Evolutionary conservation across 1,140 invertebrate species (phyloP), one percentile per base, ranked within the genome.

Genomic region (Scaptomyza graminum): DNA sequence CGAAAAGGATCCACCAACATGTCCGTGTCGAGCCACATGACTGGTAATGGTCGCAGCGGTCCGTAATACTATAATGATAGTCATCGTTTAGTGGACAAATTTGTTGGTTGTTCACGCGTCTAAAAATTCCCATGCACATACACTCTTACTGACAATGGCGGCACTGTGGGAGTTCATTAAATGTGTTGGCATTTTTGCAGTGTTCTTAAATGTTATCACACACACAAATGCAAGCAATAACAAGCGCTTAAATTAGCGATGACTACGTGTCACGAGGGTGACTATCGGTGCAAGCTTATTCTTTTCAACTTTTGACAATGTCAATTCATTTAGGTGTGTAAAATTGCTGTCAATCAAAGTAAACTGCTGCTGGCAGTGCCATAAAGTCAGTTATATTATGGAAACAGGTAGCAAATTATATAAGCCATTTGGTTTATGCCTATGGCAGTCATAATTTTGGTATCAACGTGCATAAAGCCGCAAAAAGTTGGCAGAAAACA

Each of bases 21-120:
- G 60, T 52, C 44, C 49, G 28, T 22, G 12, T n/a, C 13, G 22
- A n/a, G 12, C 51, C 16, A 3, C 50, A 46, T 37, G 66, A 43
- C 54, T 31, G 54, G 31, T 54, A 67, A 64, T 72, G 56, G 41
- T 60, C 63, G 62, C 74, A 67, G 25, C 57, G 57, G 52, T 55
- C 50, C 71, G 72, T 74, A 69, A 80, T 72, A 82, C 79, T 87
- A 78, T 71, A 76, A 77, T 85, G 85, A 80, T 82, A 87, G 80
- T 73, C 72, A 71, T 75, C 79, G 82, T 85, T 82, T 88, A 88
- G 83, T 72, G 82, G 55, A 60, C 69, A 76, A 87, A 87, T 85
- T 85, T 78, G 74, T 78, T 76, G 69, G 78, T 63, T 69, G 80
- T 82, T 79, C 65, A 61, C 39, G 52, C 65, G 49, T 56, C 64